phyloP scores from a whole-genome alignment of 1,140 invertebrate species.

The Drosophila leontia region DNA sequence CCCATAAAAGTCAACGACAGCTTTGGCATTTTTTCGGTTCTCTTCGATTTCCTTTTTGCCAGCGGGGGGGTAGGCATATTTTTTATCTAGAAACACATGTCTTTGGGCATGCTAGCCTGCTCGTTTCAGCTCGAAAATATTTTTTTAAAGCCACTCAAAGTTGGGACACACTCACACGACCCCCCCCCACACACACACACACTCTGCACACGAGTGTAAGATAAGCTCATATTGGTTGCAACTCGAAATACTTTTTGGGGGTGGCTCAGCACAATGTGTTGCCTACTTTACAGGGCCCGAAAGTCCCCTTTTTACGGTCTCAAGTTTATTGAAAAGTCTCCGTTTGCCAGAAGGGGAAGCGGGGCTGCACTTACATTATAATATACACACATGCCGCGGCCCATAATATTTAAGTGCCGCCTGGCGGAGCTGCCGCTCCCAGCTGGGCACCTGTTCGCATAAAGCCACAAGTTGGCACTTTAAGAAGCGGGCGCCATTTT shows the following conservation, averaged over 20 bases:
- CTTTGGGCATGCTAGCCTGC: constrained; percentile 61
- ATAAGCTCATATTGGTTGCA: constrained; percentile 7
- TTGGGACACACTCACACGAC: not conserved
- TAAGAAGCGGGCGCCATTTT: constrained; percentile 83
- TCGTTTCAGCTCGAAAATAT: constrained; percentile 65
- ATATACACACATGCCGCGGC: constrained; percentile 21
- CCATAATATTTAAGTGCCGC: constrained; percentile 8
- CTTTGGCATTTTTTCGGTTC: constrained; percentile 15
- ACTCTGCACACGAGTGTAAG: constrained; percentile 2
- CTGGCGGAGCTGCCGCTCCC: not conserved
- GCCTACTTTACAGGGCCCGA: constrained; percentile 23
- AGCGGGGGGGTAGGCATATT: constrained; percentile 11
- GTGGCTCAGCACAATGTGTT: constrained; percentile 6
- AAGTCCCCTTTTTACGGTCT: constrained; percentile 17
- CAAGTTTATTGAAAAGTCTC: constrained; percentile 25
- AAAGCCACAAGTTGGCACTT: constrained; percentile 82
- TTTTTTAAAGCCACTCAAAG: constrained; percentile 69
- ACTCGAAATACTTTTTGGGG: not conserved
- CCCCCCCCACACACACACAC: not conserved
- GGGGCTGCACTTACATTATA: constrained; percentile 17
- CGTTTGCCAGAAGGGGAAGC: not conserved
- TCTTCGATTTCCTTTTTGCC: constrained; percentile 20
- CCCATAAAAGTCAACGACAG: constrained; percentile 76
- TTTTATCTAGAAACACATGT: constrained; percentile 55
- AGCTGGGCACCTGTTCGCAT: constrained; percentile 68